Conservation (phyloP, 1,140 invertebrate species). For the Phenacoccus solenopsis region DNA sequence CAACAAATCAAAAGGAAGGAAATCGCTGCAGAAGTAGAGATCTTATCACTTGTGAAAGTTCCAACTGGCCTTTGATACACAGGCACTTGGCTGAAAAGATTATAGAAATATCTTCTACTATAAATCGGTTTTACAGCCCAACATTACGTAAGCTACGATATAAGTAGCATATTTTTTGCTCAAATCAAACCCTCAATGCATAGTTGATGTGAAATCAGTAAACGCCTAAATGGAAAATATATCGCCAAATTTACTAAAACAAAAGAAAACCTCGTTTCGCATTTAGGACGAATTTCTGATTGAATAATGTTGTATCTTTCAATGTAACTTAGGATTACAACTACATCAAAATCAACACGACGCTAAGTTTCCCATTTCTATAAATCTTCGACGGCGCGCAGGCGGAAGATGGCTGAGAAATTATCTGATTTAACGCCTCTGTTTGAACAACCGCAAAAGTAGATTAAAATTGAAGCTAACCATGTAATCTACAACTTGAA, state of each 20-base stretch:
- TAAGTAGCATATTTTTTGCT: no score
- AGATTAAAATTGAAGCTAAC: conserved; percentile 3
- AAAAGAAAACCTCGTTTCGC: not conserved
- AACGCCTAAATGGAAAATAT: no score
- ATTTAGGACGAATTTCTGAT: conserved; percentile 1
- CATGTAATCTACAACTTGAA: not conserved
- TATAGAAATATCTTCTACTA: no score
- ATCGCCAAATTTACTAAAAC: not conserved
- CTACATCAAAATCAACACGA: not conserved
- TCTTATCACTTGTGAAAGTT: no score
- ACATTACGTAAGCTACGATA: no score
- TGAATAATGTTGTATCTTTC: not conserved
- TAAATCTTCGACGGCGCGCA: not conserved
- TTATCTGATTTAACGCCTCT: conserved; percentile 1
- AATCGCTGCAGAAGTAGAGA: no score
- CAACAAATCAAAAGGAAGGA: no score
- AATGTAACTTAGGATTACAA: not conserved
- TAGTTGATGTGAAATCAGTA: no score
- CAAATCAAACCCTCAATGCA: no score
- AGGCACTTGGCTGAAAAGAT: no score
- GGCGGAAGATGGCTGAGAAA: not conserved
- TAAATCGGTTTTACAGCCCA: no score
- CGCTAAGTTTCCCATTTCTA: not conserved
- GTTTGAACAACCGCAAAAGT: conserved; percentile 1
- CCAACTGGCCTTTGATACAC: no score